These are phyloP conservation scores for Epicauta chinensis DNA, from an alignment of 1,140 invertebrate species.

Conservation along the genomic window DNA sequence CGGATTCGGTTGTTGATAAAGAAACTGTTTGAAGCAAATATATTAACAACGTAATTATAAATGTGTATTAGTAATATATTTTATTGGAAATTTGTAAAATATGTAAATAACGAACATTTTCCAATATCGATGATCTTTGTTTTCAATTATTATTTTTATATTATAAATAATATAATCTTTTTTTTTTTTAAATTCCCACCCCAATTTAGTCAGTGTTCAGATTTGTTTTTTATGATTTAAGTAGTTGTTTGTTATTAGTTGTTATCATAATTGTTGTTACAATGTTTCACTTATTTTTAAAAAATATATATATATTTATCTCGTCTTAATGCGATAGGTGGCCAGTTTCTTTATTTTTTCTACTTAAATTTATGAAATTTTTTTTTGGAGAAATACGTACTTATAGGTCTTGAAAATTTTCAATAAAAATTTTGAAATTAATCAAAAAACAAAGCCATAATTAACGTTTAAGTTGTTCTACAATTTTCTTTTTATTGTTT, in stretches of 20 bases:
- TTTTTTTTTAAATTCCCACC: constrained; percentile 11
- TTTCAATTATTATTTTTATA: too few relatives aligned
- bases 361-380: too few relatives aligned
- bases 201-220: constrained; percentile 21
- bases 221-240: constrained; percentile 29
- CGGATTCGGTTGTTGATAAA: too few relatives aligned
- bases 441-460: constrained; percentile 10
- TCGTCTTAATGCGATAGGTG: constrained; percentile 22
- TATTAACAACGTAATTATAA: constrained; percentile 18
- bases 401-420: too few relatives aligned
- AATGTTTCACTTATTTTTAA: constrained; percentile 16
- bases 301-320: constrained; percentile 14
- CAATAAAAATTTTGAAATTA: not conserved
- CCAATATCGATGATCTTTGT: not conserved
- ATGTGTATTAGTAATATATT: constrained; percentile 31
- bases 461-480: constrained; percentile 4
- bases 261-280: constrained; percentile 27
- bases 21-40: not conserved
- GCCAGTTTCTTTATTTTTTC: constrained; percentile 20
- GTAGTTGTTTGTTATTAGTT: constrained; percentile 28
- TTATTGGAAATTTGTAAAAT: constrained; percentile 28
- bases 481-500: not conserved
- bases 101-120: constrained; percentile 23
- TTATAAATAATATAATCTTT: constrained; percentile 1
- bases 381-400: too few relatives aligned